Evolutionary conservation across 2,797 vertebrate genomes (phyloP), one percentile per base, ranked within the genome.

Genomic region (Harpagifer antarcticus): DNA sequence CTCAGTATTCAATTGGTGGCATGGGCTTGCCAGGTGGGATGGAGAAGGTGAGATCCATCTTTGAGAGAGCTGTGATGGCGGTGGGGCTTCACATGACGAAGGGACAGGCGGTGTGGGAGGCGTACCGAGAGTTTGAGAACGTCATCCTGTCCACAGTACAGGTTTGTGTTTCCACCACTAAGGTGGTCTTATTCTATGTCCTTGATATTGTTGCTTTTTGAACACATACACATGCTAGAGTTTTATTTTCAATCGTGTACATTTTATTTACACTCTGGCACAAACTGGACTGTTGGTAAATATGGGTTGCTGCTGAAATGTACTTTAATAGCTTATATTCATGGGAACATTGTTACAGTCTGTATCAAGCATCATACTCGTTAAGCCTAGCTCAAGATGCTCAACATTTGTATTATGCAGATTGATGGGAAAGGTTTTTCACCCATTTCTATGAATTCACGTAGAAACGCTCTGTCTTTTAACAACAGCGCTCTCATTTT

Each of bases 121-220:
- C 98, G 0, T 99, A 97, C 91, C 92, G 98, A 4, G 98, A 99
- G 83, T 99, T 99, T 86, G 98, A 99, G 88, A 98, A 97, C 0
- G 98, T 95, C 71, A 96, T 99, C 7, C 91, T 98, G 89, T 96
- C 96, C 69, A 98, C 97, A 0, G 89, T 97, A 13, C 97, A 98
- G 97, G 98, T 99, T 79, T 92, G 92, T 86, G 45, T 65, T 65
- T 71, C 20, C 5, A 8, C 68, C 44, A 45, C 4, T 48, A 14
- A 16, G 5, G 47, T 50, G n/a, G 7, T 70, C 42, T 37, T 5
- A 67, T 54, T 27, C 44, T 15, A 11, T 40, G 49, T 12, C 47
- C 37, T 37, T 17, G 2, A 31, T 49, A 50, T 33, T 66, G 8
- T 20, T 53, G 10, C 42, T 65, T 4, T 49, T 55, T 55, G 17